Conservation (phyloP, 2,113 vertebrate species). For the Procavia capensis region DNA sequence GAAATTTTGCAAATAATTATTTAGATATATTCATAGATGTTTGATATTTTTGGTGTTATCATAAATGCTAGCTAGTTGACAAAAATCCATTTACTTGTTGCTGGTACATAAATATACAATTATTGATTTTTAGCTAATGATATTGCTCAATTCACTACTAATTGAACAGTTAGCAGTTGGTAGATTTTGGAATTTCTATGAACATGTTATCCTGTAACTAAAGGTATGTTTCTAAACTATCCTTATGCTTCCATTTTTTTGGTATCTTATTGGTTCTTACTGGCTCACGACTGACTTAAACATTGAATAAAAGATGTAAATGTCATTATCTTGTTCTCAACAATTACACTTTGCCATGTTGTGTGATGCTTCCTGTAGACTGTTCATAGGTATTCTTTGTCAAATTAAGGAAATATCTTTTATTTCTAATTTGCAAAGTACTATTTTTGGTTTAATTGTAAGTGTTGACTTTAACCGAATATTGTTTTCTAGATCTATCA, state of each 20-base stretch:
- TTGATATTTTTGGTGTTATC: background rate
- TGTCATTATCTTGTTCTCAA: background rate
- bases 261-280: background rate
- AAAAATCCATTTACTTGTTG: background rate
- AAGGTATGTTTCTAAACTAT: background rate
- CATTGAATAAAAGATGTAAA: background rate
- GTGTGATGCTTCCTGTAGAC: background rate
- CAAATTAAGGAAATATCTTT: background rate
- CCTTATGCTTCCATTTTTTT: background rate
- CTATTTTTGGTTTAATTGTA: background rate
- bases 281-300: background rate
- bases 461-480: background rate
- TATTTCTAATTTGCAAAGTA: background rate
- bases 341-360: background rate
- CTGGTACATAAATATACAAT: background rate
- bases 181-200: background rate
- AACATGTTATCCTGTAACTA: background rate
- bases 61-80: background rate
- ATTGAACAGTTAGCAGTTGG: background rate
- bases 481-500: background rate
- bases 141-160: background rate
- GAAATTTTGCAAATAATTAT: background rate
- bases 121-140: background rate
- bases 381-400: background rate
- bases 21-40: background rate